A percentile compares a stretch with the other conserved stretches of the same genome.
phyloP scores from a whole-genome alignment of 2,113 vertebrate species.

The Lagenorhynchus albirostris region DNA sequence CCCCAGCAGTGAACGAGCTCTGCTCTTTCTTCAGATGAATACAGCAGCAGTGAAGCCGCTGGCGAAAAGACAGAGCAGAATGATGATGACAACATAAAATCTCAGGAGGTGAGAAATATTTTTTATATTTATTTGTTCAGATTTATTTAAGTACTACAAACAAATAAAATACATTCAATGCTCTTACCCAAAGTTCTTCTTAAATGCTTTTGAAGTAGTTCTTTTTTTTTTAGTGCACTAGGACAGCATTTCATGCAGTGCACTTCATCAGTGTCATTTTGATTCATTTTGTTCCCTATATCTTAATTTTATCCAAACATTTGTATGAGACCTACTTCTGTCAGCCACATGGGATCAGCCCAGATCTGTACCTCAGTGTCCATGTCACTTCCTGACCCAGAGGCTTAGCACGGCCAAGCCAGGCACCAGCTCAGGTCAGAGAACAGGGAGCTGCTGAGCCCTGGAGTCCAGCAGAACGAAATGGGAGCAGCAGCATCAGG shows the following conservation, averaged over 20 bases:
- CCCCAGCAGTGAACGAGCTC: not conserved
- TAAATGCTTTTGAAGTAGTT: not conserved
- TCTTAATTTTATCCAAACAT: not conserved
- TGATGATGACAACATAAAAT: constrained; percentile 73
- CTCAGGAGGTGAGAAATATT: constrained; percentile 76
- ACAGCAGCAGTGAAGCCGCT: constrained; percentile 40
- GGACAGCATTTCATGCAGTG: not conserved
- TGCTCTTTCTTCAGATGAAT: constrained; percentile 72
- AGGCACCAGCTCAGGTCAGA: no score
- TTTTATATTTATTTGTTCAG: not conserved
- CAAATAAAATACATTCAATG: not conserved
- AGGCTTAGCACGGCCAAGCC: not conserved
- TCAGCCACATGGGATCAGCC: not conserved
- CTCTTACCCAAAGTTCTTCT: not conserved
- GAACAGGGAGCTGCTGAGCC: not conserved
- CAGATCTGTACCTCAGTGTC: not conserved
- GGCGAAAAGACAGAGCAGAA: constrained; percentile 68
- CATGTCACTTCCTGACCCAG: not conserved
- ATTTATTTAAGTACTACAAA: not conserved
- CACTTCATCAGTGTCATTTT: constrained; percentile 28
- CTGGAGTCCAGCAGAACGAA: fast-evolving
- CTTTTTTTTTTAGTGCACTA: not conserved
- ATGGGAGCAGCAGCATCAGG: not conserved
- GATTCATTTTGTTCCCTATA: constrained; percentile 3
- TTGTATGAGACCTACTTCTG: constrained; percentile 11